These are phyloP conservation scores for Dufourea novaeangliae DNA, from an alignment of 1,140 invertebrate genomes.

Conservation along the genomic window DNA sequence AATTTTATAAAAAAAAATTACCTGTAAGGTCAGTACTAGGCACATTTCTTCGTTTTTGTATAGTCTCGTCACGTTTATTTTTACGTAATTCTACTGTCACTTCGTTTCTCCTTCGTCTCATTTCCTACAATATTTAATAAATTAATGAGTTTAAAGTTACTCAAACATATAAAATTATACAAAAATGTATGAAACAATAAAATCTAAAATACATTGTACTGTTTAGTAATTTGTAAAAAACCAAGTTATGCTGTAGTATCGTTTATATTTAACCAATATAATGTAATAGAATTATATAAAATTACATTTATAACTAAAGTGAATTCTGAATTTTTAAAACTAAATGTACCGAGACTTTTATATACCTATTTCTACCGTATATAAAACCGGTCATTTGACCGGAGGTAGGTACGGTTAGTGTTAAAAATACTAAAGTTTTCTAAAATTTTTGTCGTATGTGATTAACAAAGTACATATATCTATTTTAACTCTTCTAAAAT, in stretches of 20 bases:
- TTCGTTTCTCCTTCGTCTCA: conserved; percentile 97
- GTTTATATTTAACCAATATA: no score
- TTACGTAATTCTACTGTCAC: conserved; percentile 97
- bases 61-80: conserved; percentile 97
- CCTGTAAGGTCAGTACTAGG: conserved; percentile 91
- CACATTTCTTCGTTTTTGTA: conserved; percentile 97
- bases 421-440: no score
- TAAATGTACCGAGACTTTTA: no score
- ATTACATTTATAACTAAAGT: background rate
- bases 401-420: no score
- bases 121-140: conserved; percentile 86
- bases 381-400: no score
- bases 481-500: background rate
- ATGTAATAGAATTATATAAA: background rate
- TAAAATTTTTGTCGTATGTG: no score
- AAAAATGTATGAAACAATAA: background rate
- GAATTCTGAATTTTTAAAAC: background rate
- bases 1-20: conserved; percentile 58
- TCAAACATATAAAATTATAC: background rate
- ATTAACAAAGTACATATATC: no score
- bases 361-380: no score
- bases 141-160: background rate
- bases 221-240: no score
- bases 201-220: background rate
- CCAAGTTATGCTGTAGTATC: no score